Percentiles rank a stretch among this genome's conserved stretches.
Evolutionary conservation across 1,140 invertebrate genomes (phyloP).

Genomic region (Penaeus japonicus): DNA sequence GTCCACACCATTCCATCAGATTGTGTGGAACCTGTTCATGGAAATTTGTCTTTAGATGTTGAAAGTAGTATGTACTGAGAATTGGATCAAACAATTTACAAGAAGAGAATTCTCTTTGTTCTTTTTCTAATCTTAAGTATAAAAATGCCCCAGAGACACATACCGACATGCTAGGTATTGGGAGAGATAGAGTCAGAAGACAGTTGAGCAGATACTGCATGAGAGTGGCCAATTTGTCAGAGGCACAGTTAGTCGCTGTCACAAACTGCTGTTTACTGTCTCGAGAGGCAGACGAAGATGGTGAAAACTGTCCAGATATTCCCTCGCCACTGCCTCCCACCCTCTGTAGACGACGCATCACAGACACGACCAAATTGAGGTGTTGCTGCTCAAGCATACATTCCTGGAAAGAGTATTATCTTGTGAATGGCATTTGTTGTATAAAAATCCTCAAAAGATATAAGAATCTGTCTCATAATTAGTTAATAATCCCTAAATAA

Average conservation of each 20-base stretch:
- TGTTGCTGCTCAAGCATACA: constrained; percentile 82
- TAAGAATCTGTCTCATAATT: too few relatives aligned
- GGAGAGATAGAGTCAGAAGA: constrained; percentile 61
- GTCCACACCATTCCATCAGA: constrained; percentile 67
- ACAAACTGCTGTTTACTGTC: constrained; percentile 16
- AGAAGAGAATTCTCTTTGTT: not conserved
- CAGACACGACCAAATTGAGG: constrained; percentile 77
- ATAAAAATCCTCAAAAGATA: too few relatives aligned
- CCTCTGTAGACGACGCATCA: constrained; percentile 75
- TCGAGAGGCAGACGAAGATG: not conserved
- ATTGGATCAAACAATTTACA: not conserved
- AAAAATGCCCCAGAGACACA: not conserved
- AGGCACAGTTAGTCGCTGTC: constrained; percentile 21
- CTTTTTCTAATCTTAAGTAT: not conserved
- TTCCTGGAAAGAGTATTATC: constrained; percentile 67
- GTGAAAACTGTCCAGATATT: constrained; percentile 62
- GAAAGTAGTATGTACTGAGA: not conserved
- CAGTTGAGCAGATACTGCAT: constrained; percentile 67
- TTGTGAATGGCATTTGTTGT: too few relatives aligned
- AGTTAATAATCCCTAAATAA: too few relatives aligned
- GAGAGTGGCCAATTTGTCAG: constrained; percentile 46
- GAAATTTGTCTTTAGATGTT: constrained; percentile 61
- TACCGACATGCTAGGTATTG: constrained; percentile 38
- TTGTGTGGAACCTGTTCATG: constrained; percentile 70
- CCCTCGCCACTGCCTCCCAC: constrained; percentile 55